A percentile compares a stretch with the other conserved stretches of the same genome.
phyloP scores from a whole-genome alignment of 2,888 invertebrate species.

The Nephrocerus scutellatus region DNA sequence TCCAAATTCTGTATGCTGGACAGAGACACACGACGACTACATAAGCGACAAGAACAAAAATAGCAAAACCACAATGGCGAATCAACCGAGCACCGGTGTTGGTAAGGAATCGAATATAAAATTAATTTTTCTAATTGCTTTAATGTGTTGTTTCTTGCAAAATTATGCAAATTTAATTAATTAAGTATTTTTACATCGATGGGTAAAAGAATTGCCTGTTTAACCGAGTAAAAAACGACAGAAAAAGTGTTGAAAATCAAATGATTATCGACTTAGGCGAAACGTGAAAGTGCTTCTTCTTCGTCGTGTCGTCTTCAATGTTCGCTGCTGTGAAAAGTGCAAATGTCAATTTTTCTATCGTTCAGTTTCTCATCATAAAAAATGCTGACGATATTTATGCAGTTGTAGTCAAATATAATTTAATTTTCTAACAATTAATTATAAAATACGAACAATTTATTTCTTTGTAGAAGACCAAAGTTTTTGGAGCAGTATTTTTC shows the following conservation, averaged over 20 bases:
- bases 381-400: no score
- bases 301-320: neutral
- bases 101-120: constrained; percentile 63
- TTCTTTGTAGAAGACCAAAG: no score
- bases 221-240: constrained; percentile 17
- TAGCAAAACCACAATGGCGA: constrained; percentile 60
- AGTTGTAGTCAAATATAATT: no score
- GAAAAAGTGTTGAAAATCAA: constrained; percentile 15
- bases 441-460: no score
- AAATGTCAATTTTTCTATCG: constrained; percentile 18
- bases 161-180: neutral
- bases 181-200: neutral
- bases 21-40: no score
- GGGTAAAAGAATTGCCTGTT: constrained; percentile 25
- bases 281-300: constrained; percentile 3
- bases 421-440: no score
- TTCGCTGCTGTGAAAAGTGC: neutral
- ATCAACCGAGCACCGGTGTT: constrained; percentile 83
- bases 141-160: no score
- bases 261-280: constrained; percentile 1
- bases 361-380: no score
- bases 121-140: constrained; percentile 26
- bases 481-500: no score
- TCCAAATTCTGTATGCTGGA: no score
- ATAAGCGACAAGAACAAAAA: constrained; percentile 28